A percentile compares a stretch with the other conserved stretches of the same genome.
phyloP scores from a whole-genome alignment of 2,113 vertebrate genomes.

The Hassar affinis region DNA sequence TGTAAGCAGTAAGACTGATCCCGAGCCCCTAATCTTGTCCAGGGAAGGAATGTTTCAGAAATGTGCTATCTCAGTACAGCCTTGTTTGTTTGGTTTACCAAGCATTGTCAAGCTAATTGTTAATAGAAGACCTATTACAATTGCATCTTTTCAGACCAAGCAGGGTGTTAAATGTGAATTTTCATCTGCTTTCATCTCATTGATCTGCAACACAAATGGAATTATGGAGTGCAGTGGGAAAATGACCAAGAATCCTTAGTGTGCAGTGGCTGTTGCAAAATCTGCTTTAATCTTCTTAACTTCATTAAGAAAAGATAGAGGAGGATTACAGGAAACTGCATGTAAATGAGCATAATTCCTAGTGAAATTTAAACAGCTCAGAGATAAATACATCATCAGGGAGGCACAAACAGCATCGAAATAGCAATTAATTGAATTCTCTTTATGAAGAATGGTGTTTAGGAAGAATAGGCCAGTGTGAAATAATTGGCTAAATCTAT shows the following conservation, averaged over 20 bases:
- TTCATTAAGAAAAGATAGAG: slow-evolving; percentile 68
- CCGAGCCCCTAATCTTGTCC: neutral
- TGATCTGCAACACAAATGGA: slow-evolving; percentile 49
- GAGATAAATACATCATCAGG: slow-evolving; percentile 69
- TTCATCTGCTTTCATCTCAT: slow-evolving; percentile 51
- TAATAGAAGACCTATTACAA: slow-evolving; percentile 30
- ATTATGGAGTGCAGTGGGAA: slow-evolving; percentile 41
- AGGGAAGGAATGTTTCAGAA: neutral
- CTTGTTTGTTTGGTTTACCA: neutral
- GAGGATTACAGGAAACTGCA: slow-evolving; percentile 66
- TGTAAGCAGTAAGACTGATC: neutral
- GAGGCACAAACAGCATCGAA: slow-evolving; percentile 70
- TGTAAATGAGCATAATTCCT: slow-evolving; percentile 69
- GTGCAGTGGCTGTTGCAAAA: slow-evolving; percentile 35
- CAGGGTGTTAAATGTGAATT: slow-evolving; percentile 50
- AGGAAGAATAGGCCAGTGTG: slow-evolving; percentile 55
- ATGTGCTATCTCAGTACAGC: neutral
- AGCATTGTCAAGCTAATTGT: slow-evolving; percentile 18
- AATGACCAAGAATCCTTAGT: slow-evolving; percentile 41
- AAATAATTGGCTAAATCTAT: slow-evolving; percentile 58
- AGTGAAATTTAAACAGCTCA: slow-evolving; percentile 65
- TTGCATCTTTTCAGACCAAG: slow-evolving; percentile 26
- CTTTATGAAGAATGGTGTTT: slow-evolving; percentile 53
- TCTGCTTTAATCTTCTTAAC: slow-evolving; percentile 67
- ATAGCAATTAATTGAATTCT: slow-evolving; percentile 70